Conservation (phyloP, 2,113 vertebrate species). For the Lagopus leucura region DNA sequence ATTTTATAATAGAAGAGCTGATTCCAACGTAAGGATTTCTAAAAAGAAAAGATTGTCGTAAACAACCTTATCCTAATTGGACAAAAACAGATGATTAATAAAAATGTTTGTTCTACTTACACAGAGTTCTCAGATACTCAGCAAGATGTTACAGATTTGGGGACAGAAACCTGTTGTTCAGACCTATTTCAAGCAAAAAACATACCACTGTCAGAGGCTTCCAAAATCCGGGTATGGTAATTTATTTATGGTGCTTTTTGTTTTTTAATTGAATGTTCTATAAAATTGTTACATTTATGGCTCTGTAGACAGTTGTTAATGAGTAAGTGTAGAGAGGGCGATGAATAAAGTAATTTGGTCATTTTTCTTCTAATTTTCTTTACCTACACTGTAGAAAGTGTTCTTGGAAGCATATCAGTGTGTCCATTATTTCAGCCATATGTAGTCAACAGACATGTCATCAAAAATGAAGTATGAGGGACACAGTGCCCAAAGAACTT, state of each 20-base stretch:
- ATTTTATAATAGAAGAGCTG: not conserved
- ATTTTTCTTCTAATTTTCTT: not conserved
- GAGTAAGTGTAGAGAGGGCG: not conserved
- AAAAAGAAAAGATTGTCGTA: not conserved
- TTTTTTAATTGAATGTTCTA: not conserved
- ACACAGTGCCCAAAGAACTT: not conserved
- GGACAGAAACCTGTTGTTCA: not conserved
- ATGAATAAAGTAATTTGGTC: not conserved
- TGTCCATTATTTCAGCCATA: not conserved
- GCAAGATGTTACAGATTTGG: slow-evolving; percentile 17
- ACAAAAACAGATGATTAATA: slow-evolving; percentile 10
- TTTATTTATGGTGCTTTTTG: not conserved
- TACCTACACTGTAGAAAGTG: not conserved
- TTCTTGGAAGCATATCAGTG: not conserved
- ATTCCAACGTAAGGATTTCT: not conserved
- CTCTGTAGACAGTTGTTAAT: not conserved
- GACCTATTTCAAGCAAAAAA: not conserved
- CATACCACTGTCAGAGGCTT: not conserved
- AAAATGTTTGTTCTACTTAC: slow-evolving; percentile 27
- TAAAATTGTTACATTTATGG: not conserved
- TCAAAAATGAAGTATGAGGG: not conserved
- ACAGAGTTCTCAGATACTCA: slow-evolving; percentile 23
- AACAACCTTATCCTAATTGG: not conserved
- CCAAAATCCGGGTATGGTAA: not conserved
- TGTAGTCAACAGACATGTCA: not conserved